Base-by-base conservation (phyloP, 1,140 invertebrate species). In the Gonioctena quinquepunctata region DNA sequence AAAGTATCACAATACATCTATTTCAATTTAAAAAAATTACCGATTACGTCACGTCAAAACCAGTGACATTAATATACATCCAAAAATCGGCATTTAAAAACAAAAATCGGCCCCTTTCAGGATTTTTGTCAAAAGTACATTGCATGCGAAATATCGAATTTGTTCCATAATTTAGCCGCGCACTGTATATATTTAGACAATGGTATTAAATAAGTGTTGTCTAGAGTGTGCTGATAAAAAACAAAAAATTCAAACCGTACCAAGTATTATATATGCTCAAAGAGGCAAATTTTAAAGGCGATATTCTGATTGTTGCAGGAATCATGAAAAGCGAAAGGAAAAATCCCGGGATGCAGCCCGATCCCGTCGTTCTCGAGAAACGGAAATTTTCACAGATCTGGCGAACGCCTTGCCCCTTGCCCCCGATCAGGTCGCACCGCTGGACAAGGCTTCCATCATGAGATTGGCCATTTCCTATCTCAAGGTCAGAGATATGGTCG, bases 391-490 rank as follows among this genome's bases (percentile, higher is more conserved):
- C 82, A 89, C 89, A 28, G 94, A 97, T 78, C 87, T 99, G 69
- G 93, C 93, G 0, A 88, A 89, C 49, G 89, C 90, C 3, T 85
- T 99, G 70, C 96, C 96, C 0, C 83, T 98, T 8, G 86, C 92
- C 7, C 84, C 88, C 52, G 89, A 92, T 52, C 91, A 95, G 63
- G 90, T 94, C 5, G 87, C 89, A 66, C 92, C 95, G 79, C 87
- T 99, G 70, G 97, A 99, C 85, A 99, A 98, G 85, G 96, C 96
- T 1, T 97, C 96, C 2, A 89, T 98, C 49, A 96, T 98, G 90
- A 87, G 96, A 61, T 87, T 99, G n/a, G 93, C 94, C 4, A 96
- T 98, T 77, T 93, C 94, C 23, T 95, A 91, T 82, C 88, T 99
- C 0, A 93, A 93, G 82, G 89, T 96, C 42, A 88, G 92, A n/a